phyloP scores from a whole-genome alignment of 1,140 invertebrate genomes.

The Aphelenchoides fujianensis region DNA sequence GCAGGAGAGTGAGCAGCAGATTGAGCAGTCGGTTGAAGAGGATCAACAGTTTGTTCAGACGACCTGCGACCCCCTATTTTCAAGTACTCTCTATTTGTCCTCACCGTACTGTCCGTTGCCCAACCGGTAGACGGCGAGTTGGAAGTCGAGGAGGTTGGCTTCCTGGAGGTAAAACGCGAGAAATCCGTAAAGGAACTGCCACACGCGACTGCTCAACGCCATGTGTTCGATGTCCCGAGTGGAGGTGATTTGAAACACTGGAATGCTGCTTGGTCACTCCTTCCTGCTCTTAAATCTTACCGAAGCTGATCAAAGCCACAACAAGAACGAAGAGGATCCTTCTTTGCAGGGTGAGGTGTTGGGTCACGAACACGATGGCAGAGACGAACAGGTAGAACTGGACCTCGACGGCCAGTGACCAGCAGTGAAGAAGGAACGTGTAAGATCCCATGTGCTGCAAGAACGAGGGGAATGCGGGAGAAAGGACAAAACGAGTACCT shows the following conservation, averaged over 20 bases:
- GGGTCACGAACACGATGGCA: slow-evolving; percentile 10
- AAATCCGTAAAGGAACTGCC: slow-evolving; percentile 9
- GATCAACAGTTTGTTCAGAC: not conserved
- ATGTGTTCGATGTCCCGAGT: not conserved
- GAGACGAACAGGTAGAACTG: slow-evolving; percentile 12
- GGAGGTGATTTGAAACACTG: not conserved
- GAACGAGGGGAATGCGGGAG: not conserved
- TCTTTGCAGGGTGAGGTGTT: not conserved
- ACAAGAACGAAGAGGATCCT: not conserved
- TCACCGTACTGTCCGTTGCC: not conserved
- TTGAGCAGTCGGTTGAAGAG: not conserved
- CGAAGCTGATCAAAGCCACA: not conserved
- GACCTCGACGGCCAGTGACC: not conserved
- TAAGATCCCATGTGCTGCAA: not conserved
- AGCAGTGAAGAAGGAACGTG: not conserved
- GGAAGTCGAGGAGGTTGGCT: not conserved
- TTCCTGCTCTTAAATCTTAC: no score
- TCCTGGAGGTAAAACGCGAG: not conserved
- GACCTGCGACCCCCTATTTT: not conserved
- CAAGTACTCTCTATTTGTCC: not conserved
- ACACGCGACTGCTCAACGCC: not conserved
- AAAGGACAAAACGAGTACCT: not conserved
- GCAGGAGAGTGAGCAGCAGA: not conserved
- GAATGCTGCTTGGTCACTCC: no score
- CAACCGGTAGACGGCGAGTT: not conserved